Base-by-base conservation (phyloP, 2,113 vertebrate genomes). In the Addax nasomaculatus region DNA sequence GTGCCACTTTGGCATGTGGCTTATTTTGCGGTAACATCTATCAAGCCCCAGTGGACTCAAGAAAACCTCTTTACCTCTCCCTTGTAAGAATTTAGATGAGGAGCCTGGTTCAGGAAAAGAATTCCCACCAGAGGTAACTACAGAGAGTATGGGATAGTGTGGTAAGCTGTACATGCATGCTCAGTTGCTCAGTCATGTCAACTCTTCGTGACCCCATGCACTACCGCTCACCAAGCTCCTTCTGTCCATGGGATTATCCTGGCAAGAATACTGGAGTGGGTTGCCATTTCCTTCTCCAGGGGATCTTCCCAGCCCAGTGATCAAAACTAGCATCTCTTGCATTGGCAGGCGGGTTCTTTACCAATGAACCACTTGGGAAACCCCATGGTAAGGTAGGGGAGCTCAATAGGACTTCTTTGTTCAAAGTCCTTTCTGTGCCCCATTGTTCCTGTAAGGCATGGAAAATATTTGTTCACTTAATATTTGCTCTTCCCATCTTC, bases 321-420 rank as follows among this genome's bases (percentile, higher is more conserved):
- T 70, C 67, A 39, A 70, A 70, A 70, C 19, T 39, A 39, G 67
- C 19, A 6, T 70, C n/a, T 70, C n/a, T 36, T 70, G 19, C 9
- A 0, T 70, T 70, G 64, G n/a, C n/a, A 3, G n/a, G 64, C 0
- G 0, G 33, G 9, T 70, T 23, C 64, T 70, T 70, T 36, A 36
- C n/a, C 64, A 70, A 70, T 23, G 9, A 70, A 5, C 4, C 64
- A 70, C n/a, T 23, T 70, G n/a, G 64, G 64, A 70, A 70, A 70
- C 19, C 64, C n/a, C n/a, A 12, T 21, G n/a, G 64, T 67, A 67
- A 67, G 64, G 64, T 67, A 33, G 19, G 13, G 80, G 49, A 55
- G 49, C 49, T 25, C 80, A 83, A 13, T 4, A 83, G 21, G 33
- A 36, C 33, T 13, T 55, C 80, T 83, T 53, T 36, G 12, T 55